phyloP scores from a whole-genome alignment of 2,113 vertebrate genomes.

The Lathamus discolor region DNA sequence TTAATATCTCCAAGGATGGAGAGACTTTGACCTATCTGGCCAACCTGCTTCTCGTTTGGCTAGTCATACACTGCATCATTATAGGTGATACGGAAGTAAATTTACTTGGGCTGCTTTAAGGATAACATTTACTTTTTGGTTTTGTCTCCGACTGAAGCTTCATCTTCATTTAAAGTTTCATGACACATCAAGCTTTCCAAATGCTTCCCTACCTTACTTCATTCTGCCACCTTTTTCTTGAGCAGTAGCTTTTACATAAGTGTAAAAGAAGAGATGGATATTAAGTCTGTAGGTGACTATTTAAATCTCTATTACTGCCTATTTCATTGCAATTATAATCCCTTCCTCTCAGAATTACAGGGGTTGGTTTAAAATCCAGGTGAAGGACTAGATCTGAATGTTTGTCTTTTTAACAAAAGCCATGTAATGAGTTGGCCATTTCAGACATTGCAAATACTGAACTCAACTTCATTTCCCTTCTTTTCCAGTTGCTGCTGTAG shows the following conservation, averaged over 20 bases:
- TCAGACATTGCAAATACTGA: background rate
- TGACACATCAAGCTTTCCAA: background rate
- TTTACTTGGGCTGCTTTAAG: background rate
- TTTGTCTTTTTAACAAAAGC: background rate
- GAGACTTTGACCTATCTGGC: background rate
- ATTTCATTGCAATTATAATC: background rate
- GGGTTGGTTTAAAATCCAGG: background rate
- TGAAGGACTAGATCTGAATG: background rate
- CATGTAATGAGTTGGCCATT: background rate
- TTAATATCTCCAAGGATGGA: background rate
- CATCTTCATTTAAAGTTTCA: background rate
- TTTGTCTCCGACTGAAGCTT: background rate
- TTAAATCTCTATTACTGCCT: background rate
- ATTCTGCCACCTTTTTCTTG: background rate
- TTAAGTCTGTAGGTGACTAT: background rate
- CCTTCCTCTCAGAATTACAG: background rate
- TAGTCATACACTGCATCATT: background rate
- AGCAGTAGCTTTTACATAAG: background rate
- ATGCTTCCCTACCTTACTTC: background rate
- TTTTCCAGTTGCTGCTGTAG: conserved; percentile 85
- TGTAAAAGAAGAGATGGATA: background rate
- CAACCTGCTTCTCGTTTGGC: background rate
- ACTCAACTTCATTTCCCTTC: conserved; percentile 19
- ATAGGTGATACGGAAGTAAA: background rate
- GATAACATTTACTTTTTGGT: background rate